Evolutionary conservation across 2,797 vertebrate species (phyloP), one percentile per base, ranked within the genome.

Genomic region (Acomys russatus): DNA sequence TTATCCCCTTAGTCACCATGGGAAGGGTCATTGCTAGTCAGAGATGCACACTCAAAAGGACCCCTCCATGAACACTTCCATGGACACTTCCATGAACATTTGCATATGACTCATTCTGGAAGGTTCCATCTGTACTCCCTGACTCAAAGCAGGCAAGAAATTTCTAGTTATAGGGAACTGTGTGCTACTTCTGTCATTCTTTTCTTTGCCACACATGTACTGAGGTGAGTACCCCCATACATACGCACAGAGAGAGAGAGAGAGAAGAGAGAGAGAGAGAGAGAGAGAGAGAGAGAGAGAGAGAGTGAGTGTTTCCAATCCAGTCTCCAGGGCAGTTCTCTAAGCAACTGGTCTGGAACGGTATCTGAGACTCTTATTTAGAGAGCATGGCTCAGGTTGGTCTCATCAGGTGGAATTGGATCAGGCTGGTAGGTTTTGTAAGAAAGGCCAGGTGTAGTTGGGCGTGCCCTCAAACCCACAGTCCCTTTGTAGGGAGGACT

Each of bases 61-160:
- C 44, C 44, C 44, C 44, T 44, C 44, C 18, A 17, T 14, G 56
- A 17, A 14, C 56, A 59, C 44, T 44, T 30, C 30, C 17, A 17
- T 12, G 56, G 56, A 12, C 56, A 59, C 38, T 44, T 30, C 30
- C 1, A 7, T 0, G 63, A 79, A 78, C 71, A 44, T 61, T 91
- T 49, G 76, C 77, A 73, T 80, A 8, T n/a, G 87, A 91, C 78
- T 95, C 76, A 51, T n/a, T 44, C 89, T 68, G 9, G 11, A 18
- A 73, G 56, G n/a, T 78, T 91, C 84, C n/a, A 0, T 63, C 61
- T 90, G 80, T 70, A 79, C 88, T 92, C 76, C 17, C 84, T 85
- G 86, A 94, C 63, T 44, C 76, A 96, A 95, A 91, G 79, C 94
- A 91, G 83, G 63, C 71, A 35, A n/a, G 87, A 64, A 90, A 96